Evolutionary conservation across 2,113 vertebrate genomes (phyloP).

Genomic region (Pangasianodon gigas): DNA sequence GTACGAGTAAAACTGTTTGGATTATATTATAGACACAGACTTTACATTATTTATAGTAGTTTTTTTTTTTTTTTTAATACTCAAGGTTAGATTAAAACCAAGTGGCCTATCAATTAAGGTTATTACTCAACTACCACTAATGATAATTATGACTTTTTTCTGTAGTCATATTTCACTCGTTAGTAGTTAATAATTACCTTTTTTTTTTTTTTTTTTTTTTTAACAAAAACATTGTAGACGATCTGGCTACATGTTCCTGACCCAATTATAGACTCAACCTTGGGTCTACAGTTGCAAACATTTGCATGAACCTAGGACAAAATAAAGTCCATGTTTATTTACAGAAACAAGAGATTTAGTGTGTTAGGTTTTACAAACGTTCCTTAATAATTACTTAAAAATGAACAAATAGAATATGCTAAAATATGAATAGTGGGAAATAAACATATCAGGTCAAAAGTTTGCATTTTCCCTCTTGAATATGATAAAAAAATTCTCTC

Average conservation of each 20-base stretch:
- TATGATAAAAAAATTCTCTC: neutral
- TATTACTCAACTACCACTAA: neutral
- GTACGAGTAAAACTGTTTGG: neutral
- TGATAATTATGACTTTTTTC: neutral
- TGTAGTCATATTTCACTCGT: neutral
- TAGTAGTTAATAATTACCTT: neutral
- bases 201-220: neutral
- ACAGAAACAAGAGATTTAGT: neutral
- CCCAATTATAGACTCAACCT: neutral
- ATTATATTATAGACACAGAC: neutral
- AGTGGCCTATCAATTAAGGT: neutral
- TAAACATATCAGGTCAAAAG: neutral
- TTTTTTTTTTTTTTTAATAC: neutral
- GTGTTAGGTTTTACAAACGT: neutral
- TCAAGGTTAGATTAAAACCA: neutral
- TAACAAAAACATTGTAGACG: neutral
- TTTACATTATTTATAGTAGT: neutral
- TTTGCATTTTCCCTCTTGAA: neutral
- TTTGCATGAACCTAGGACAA: neutral
- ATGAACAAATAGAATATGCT: neutral
- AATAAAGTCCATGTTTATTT: neutral
- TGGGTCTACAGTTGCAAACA: neutral
- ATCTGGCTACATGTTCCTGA: neutral
- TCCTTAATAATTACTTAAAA: neutral
- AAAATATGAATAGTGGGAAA: neutral